Evolutionary conservation across 1,140 invertebrate species (phyloP).

Genomic region (Hylaeus anthracinus): DNA sequence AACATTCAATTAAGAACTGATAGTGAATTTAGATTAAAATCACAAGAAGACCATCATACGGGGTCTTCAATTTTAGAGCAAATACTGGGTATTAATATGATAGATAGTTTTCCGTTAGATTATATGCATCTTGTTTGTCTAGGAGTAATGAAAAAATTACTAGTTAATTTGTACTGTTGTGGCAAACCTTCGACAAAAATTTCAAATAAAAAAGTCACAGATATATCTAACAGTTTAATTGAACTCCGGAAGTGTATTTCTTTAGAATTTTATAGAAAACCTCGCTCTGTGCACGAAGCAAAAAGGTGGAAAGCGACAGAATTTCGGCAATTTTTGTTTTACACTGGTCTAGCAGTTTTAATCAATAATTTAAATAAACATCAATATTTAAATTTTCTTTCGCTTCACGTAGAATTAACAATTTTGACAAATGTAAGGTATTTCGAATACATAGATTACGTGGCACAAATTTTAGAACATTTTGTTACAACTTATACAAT

Average conservation of each 20-base stretch:
- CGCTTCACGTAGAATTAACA: neutral
- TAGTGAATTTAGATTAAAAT: neutral
- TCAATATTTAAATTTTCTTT: conserved; percentile 23
- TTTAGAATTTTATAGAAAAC: neutral
- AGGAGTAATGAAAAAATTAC: neutral
- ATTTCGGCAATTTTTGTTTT: conserved; percentile 5
- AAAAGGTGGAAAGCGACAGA: conserved; percentile 9
- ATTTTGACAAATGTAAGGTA: neutral
- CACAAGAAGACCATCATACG: neutral
- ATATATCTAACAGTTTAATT: neutral
- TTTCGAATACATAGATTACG: neutral
- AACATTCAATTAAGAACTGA: neutral
- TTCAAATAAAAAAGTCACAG: neutral
- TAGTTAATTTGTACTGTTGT: neutral
- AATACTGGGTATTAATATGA: neutral
- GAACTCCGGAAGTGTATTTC: neutral
- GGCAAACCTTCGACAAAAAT: neutral
- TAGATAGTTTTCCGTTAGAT: neutral
- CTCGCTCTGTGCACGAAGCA: neutral
- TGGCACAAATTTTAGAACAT: conserved; percentile 2
- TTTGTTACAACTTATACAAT: conserved; percentile 39
- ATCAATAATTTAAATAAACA: neutral
- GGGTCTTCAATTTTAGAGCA: neutral
- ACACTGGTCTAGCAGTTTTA: conserved; percentile 3
- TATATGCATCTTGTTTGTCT: neutral